phyloP scores from a whole-genome alignment of 2,113 vertebrate species.

The Bambusicola thoracicus region DNA sequence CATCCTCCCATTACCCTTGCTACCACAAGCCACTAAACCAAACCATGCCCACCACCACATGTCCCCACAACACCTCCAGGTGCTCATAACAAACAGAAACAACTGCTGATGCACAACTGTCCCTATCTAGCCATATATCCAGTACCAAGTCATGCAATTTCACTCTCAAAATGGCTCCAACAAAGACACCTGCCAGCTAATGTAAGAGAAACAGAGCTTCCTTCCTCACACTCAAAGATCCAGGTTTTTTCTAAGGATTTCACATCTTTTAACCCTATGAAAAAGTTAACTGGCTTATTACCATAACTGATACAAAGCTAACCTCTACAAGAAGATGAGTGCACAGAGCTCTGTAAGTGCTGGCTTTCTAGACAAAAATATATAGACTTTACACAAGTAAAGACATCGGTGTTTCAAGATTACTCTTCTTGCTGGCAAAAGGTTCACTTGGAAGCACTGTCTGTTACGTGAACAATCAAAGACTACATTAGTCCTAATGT shows the following conservation, averaged over 20 bases:
- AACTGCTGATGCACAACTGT: neutral
- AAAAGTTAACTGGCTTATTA: neutral
- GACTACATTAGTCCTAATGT: neutral
- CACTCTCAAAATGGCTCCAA: neutral
- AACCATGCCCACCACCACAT: too few relatives aligned
- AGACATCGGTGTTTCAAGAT: neutral
- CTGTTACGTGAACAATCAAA: neutral
- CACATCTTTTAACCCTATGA: neutral
- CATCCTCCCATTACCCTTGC: too few relatives aligned
- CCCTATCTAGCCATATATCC: neutral
- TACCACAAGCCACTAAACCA: too few relatives aligned
- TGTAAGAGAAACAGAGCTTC: neutral
- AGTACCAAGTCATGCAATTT: neutral
- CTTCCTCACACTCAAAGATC: neutral
- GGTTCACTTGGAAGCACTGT: neutral
- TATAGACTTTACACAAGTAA: neutral
- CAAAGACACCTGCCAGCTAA: neutral
- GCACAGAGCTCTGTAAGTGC: neutral
- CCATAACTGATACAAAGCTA: neutral
- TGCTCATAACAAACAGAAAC: too few relatives aligned
- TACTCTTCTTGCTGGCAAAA: neutral
- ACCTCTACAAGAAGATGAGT: neutral
- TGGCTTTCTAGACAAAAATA: neutral
- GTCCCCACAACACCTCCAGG: too few relatives aligned
- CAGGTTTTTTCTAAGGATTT: neutral